Evolutionary conservation across 2,113 vertebrate species (phyloP), one percentile per base, ranked within the genome.

Genomic region (Sapajus apella): DNA sequence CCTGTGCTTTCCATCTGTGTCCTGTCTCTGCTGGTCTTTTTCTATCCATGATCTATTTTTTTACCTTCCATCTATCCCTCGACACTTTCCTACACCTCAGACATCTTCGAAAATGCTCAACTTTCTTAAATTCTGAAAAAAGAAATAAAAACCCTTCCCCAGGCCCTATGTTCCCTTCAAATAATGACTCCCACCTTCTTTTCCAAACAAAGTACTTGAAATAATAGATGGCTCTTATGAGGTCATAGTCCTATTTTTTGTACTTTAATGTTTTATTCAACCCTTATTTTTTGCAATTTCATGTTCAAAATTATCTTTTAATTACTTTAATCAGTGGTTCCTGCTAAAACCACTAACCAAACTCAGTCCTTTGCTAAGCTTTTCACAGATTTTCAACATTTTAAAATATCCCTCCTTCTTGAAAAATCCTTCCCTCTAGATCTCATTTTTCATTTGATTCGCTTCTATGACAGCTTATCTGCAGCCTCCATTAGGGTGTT

Each of bases 321-420:
- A 75, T 82, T 79, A 56, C 10, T 40, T 77, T 64, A 79, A 64
- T 61, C 20, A 70, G 5, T 43, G 47, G 58, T 77, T 96, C 58
- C 95, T 79, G n/a, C 37, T 82, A 88, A 92, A 79, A 52, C 27
- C n/a, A 79, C 25, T 23, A 35, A 95, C 58, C 61, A 95, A 97
- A 35, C 35, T 27, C 30, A 87, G 7, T 18, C 27, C 58, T 43
- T 83, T 52, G 9, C 8, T 79, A 72, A 94, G 58, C 20, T 45
- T 23, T 9, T 35, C 25, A 52, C 3, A 64, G 58, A 55, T 64
- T 23, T 80, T 82, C 52, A 45, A 45, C n/a, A 47, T 61, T 47
- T 47, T 91, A 35, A 91, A 90, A 90, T 21, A 50, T 1, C 27
- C 52, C 10, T 87, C 23, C 2, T 47, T 68, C 21, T 4, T 23